Evolutionary conservation across 2,888 invertebrate genomes (phyloP).

Genomic region (Trilocha varians): DNA sequence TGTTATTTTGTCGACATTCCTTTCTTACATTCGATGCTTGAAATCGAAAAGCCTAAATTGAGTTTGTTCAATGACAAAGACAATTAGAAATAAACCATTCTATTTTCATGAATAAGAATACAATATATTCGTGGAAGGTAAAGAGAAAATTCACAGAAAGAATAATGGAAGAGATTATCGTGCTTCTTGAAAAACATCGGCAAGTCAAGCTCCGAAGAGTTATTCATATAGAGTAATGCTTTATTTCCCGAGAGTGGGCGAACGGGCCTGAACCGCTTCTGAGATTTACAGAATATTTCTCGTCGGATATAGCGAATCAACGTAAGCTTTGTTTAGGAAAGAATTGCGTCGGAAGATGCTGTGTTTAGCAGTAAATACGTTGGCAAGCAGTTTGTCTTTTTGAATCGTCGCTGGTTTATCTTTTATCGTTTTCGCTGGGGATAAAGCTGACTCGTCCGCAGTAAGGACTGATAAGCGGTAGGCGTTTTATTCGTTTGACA

Average conservation of each 20-base stretch:
- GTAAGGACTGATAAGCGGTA: constrained; percentile 10
- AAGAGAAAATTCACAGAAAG: constrained; percentile 40
- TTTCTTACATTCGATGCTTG: neutral
- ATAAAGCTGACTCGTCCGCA: constrained; percentile 25
- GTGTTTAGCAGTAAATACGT: constrained; percentile 33
- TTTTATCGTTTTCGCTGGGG: constrained; percentile 23
- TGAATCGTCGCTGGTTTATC: constrained; percentile 23
- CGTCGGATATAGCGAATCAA: constrained; percentile 31
- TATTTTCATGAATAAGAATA: constrained; percentile 29
- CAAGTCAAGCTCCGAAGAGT: constrained; percentile 34
- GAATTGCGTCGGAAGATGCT: constrained; percentile 18
- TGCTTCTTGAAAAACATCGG: constrained; percentile 46
- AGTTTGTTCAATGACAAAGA: neutral
- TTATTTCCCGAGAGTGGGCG: constrained; percentile 49
- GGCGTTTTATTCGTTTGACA: constrained; percentile 1
- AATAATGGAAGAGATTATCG: constrained; percentile 51
- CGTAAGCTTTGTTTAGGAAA: constrained; percentile 11
- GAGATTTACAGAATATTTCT: constrained; percentile 44
- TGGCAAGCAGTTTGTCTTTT: constrained; percentile 30
- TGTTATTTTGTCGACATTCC: neutral
- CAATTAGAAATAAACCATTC: constrained; percentile 17
- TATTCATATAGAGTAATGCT: constrained; percentile 51
- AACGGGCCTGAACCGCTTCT: constrained; percentile 20
- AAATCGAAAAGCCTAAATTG: neutral
- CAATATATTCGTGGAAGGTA: constrained; percentile 26